A percentile compares a stretch with the other conserved stretches of the same genome.
phyloP scores from a whole-genome alignment of 2,797 vertebrate genomes.

The Cichlasoma orientale region DNA sequence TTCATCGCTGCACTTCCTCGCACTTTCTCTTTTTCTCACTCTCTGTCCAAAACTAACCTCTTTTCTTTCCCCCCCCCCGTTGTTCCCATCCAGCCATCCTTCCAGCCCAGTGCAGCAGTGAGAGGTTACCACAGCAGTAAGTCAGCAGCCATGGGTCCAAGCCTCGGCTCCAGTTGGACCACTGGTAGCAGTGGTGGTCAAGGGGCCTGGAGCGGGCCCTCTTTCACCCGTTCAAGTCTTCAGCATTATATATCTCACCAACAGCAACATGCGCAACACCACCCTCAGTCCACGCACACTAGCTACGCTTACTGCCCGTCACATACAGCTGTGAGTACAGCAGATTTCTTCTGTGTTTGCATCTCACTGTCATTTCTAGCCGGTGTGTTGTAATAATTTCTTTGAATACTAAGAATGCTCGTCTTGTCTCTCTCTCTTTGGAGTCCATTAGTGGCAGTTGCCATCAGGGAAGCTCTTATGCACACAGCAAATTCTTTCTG shows the following conservation, averaged over 20 bases:
- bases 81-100: slow-evolving; percentile 31
- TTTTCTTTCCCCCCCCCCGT: neutral
- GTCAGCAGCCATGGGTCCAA: slow-evolving; percentile 80
- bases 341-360: neutral
- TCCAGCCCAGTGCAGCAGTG: slow-evolving; percentile 84
- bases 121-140: slow-evolving; percentile 86
- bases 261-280: slow-evolving; percentile 48
- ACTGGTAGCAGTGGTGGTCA: slow-evolving; percentile 64
- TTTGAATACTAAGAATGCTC: slow-evolving; percentile 3
- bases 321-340: slow-evolving; percentile 85
- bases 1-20: slow-evolving; percentile 32
- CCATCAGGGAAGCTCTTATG: slow-evolving; percentile 25
- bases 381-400: slow-evolving; percentile 1
- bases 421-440: slow-evolving; percentile 13
- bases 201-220: slow-evolving; percentile 81
- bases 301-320: slow-evolving; percentile 86
- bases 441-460: slow-evolving; percentile 34
- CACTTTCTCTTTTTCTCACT: slow-evolving; percentile 9
- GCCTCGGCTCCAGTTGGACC: slow-evolving; percentile 84
- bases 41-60: neutral
- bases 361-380: neutral
- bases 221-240: slow-evolving; percentile 81
- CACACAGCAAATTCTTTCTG: slow-evolving; percentile 26
- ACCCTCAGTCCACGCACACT: slow-evolving; percentile 77
- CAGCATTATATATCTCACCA: slow-evolving; percentile 58